These are phyloP conservation scores for Cydia splendana DNA, from an alignment of 1,140 invertebrate genomes.

Conservation along the genomic window DNA sequence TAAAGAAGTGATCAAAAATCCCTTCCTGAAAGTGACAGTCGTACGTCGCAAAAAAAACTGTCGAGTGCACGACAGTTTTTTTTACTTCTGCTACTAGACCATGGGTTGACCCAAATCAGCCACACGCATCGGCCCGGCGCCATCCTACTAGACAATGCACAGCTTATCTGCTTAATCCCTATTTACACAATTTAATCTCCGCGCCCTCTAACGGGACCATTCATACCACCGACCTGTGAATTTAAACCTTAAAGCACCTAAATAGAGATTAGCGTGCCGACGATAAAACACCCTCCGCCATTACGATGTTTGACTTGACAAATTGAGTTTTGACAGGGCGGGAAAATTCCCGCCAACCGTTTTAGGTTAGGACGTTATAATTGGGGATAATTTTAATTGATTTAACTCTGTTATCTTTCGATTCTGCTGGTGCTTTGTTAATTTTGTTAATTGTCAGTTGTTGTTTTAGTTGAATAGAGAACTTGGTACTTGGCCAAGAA, in stretches of 20 bases:
- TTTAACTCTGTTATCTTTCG: constrained; percentile 59
- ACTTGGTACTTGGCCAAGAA: constrained; percentile 19
- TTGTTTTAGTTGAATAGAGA: constrained; percentile 39
- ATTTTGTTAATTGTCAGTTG: constrained; percentile 46
- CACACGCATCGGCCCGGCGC: constrained; percentile 56
- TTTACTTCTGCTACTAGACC: constrained; percentile 12
- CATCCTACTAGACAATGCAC: constrained; percentile 65
- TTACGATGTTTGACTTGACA: constrained; percentile 74
- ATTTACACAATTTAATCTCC: constrained; percentile 78
- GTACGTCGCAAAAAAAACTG: no score
- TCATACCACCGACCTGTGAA: constrained; percentile 38
- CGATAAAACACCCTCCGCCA: constrained; percentile 52
- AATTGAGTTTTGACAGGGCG: constrained; percentile 76
- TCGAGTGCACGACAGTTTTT: constrained; percentile 7
- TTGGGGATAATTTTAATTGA: constrained; percentile 62
- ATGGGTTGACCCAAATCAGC: constrained; percentile 55
- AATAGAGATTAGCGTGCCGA: constrained; percentile 50
- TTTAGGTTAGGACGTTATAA: constrained; percentile 59
- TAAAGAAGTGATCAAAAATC: background rate
- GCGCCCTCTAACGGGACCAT: constrained; percentile 45
- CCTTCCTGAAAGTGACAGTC: background rate
- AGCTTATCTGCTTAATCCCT: constrained; percentile 77
- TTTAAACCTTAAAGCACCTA: constrained; percentile 52
- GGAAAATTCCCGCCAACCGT: constrained; percentile 60
- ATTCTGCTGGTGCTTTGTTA: constrained; percentile 46